Evolutionary conservation across 1,140 invertebrate species (phyloP), one percentile per base, ranked within the genome.

Genomic region (Heterodera carotae): DNA sequence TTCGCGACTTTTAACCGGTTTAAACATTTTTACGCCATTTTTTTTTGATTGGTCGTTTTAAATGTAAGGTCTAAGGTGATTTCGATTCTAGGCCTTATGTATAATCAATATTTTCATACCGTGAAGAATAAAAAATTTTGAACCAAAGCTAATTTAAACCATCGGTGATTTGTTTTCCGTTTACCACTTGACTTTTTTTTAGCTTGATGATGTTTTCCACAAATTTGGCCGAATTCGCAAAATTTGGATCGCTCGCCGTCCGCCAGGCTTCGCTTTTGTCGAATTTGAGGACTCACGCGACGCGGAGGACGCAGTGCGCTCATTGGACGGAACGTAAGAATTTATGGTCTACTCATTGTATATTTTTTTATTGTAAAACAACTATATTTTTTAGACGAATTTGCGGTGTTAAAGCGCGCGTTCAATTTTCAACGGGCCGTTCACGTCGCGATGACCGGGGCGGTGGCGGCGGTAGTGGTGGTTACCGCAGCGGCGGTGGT

Each of bases 251-350:
- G 95, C 94, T 0, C 90, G 94, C 83, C 96, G 96, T 88, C 93
- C 93, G 12, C 93, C 93, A 62, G 95, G 95, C 43, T 97, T 97
- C 90, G 95, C 94, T 15, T 97, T 97, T 90, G 93, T 97, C 25
- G 94, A 97, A 89, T 97, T 95, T 89, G 95, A 97, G 89, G 95
- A 95, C 88, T 91, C 92, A 84, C 92, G 94, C 86, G 95, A 97
- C 89, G 95, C 95, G 8, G 94, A 95, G 87, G 95, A 98, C 90
- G 93, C 94, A 22, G 93, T 95, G n/a, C 90, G 93, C 84, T 94
- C 92, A 67, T 89, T 98, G 76, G 95, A 98, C 90, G 96, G 96
- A 88, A 69, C 74, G 86, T 87, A 64, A 80, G n/a, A n/a, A n/a
- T n/a, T n/a, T n/a, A n/a, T n/a, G n/a, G n/a, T 31, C 25, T 25